Conservation (phyloP, 2,888 invertebrate genomes). For the Ptychoptera contaminata region DNA sequence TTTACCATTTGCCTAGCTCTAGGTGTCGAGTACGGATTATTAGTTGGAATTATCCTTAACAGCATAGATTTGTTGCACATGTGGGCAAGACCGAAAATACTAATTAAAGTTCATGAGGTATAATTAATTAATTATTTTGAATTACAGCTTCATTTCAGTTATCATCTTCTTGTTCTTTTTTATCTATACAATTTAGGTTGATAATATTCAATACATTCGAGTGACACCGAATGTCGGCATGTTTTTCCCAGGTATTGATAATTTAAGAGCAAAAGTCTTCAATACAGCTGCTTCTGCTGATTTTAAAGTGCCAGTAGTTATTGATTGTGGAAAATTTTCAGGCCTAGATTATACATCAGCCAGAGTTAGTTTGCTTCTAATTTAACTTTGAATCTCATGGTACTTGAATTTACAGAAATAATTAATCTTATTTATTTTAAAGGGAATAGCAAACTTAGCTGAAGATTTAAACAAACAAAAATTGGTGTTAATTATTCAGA, state of each 20-base stretch:
- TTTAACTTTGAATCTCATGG: conserved; percentile 6
- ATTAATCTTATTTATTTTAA: conserved; percentile 10
- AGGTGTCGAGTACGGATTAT: conserved; percentile 66
- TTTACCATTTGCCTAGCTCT: conserved; percentile 48
- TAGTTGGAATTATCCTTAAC: conserved; percentile 51
- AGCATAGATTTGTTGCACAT: conserved; percentile 45
- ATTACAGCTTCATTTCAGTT: background rate
- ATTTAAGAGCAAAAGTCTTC: conserved; percentile 38
- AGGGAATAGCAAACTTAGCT: conserved; percentile 34
- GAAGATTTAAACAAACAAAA: conserved; percentile 37
- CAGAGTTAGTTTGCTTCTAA: conserved; percentile 29
- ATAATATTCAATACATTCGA: conserved; percentile 35
- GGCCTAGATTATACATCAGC: conserved; percentile 52
- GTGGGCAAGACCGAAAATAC: conserved; percentile 44
- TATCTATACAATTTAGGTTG: conserved; percentile 25
- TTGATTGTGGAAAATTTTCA: conserved; percentile 49
- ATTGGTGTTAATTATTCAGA: conserved; percentile 33
- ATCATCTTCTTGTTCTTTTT: background rate
- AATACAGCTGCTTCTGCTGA: conserved; percentile 33
- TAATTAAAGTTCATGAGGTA: conserved; percentile 19
- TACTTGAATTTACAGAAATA: background rate
- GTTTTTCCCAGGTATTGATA: conserved; percentile 55
- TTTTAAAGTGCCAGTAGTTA: conserved; percentile 34
- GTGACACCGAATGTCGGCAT: conserved; percentile 49
- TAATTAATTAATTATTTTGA: conserved; percentile 2